These are phyloP conservation scores for Liodrosophila aerea DNA, from an alignment of 2,888 invertebrate genomes.

Conservation along the genomic window DNA sequence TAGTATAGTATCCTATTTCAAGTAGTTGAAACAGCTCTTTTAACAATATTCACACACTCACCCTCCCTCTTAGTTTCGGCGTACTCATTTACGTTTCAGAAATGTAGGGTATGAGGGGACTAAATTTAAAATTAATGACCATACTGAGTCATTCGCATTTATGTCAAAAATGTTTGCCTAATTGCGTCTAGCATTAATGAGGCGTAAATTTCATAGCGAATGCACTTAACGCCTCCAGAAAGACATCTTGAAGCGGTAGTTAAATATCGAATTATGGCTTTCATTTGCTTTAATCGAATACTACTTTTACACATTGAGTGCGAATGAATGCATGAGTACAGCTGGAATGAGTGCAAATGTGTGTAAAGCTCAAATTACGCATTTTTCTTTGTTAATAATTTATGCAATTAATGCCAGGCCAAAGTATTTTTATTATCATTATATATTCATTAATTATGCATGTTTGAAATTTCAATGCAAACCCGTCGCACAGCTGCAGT, in stretches of 20 bases:
- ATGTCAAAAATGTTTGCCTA: slow-evolving; percentile 4
- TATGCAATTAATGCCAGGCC: slow-evolving; percentile 13
- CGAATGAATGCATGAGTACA: slow-evolving; percentile 4
- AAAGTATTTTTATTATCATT: slow-evolving; percentile 15
- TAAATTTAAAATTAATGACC: neutral
- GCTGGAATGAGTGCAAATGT: slow-evolving; percentile 1
- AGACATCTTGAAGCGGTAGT: slow-evolving; percentile 19
- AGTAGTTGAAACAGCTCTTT: too few relatives aligned
- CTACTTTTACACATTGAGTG: slow-evolving; percentile 3
- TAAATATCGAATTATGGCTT: slow-evolving; percentile 25
- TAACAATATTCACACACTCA: too few relatives aligned
- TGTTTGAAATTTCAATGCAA: neutral
- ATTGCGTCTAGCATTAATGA: slow-evolving; percentile 41
- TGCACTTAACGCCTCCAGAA: slow-evolving; percentile 34
- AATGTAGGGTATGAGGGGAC: too few relatives aligned
- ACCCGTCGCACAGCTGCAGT: neutral
- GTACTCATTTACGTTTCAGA: too few relatives aligned
- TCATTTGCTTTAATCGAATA: slow-evolving; percentile 31
- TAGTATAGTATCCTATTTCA: too few relatives aligned
- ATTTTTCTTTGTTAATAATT: slow-evolving; percentile 12
- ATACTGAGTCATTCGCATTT: slow-evolving; percentile 5
- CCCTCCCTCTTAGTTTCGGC: too few relatives aligned
- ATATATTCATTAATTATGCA: slow-evolving; percentile 11
- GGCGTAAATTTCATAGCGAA: slow-evolving; percentile 36
- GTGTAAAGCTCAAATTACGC: neutral